Percentiles rank a stretch among this genome's conserved stretches.
phyloP scores from a whole-genome alignment of 1,140 invertebrate species.

The Heliothis virescens region DNA sequence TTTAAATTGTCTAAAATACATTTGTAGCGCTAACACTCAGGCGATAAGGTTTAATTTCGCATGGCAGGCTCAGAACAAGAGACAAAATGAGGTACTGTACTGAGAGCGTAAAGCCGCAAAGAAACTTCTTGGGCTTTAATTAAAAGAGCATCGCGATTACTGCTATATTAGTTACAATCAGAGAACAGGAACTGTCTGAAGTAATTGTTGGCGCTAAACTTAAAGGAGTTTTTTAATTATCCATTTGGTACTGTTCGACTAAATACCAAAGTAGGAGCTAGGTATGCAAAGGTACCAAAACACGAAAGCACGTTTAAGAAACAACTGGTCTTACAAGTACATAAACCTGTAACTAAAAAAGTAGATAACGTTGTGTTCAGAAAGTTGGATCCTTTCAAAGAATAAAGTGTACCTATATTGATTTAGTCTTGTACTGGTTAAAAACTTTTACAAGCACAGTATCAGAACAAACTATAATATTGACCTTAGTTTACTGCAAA shows the following conservation, averaged over 20 bases:
- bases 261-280: background rate
- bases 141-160: conserved; percentile 76
- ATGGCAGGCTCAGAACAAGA: conserved; percentile 25
- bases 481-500: too few species aligned
- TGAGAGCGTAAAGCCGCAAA: conserved; percentile 58
- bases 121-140: conserved; percentile 71
- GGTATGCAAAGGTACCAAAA: too few species aligned
- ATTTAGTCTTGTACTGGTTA: too few species aligned
- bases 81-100: conserved; percentile 47
- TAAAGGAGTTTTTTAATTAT: conserved; percentile 18
- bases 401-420: too few species aligned
- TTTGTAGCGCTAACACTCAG: background rate
- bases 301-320: too few species aligned
- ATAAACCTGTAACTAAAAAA: too few species aligned
- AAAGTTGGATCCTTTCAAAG: too few species aligned
- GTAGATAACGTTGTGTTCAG: too few species aligned
- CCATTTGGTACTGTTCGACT: too few species aligned
- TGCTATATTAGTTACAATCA: conserved; percentile 71
- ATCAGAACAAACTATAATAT: too few species aligned
- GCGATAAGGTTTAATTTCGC: background rate
- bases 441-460: too few species aligned
- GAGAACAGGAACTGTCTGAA: conserved; percentile 57
- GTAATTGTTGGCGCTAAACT: conserved; percentile 40
- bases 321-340: too few species aligned
- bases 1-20: background rate